phyloP scores from a whole-genome alignment of 2,797 vertebrate genomes.

The Rhinella marina region DNA sequence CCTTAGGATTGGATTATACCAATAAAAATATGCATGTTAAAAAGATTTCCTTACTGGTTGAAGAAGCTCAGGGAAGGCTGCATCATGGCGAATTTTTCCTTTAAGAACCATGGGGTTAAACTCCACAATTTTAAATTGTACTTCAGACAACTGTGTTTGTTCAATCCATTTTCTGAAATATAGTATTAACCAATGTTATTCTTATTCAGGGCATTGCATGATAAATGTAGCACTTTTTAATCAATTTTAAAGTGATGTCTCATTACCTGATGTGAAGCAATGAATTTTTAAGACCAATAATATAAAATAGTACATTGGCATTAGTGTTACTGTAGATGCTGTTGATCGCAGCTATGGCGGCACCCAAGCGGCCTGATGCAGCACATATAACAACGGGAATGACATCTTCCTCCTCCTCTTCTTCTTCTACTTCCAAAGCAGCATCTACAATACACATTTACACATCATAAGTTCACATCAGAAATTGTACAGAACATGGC shows the following conservation, averaged over 20 bases:
- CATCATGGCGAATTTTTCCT: constrained; percentile 91
- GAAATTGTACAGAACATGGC: background rate
- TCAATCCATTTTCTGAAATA: constrained; percentile 89
- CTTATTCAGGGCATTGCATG: background rate
- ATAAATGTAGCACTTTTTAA: background rate
- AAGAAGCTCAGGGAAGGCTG: constrained; percentile 88
- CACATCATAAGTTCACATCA: background rate
- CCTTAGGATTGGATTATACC: too few relatives aligned
- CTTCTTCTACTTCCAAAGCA: constrained; percentile 68
- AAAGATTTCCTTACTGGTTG: constrained; percentile 87
- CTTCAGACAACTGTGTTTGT: constrained; percentile 85
- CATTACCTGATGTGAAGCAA: constrained; percentile 83
- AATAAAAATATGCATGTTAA: background rate
- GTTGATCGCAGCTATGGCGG: constrained; percentile 89
- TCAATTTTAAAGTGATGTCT: background rate
- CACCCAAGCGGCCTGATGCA: constrained; percentile 86
- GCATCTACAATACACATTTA: background rate
- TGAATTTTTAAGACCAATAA: constrained; percentile 86
- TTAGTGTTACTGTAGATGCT: constrained; percentile 90
- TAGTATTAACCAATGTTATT: background rate
- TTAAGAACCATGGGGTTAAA: constrained; percentile 92
- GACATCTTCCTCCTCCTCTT: constrained; percentile 68
- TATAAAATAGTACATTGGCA: constrained; percentile 86
- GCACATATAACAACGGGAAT: constrained; percentile 90
- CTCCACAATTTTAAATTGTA: constrained; percentile 90